A percentile compares a stretch with the other conserved stretches of the same genome.
Evolutionary conservation across 1,140 invertebrate species (phyloP).

Genomic region (Chrysoperla carnea): DNA sequence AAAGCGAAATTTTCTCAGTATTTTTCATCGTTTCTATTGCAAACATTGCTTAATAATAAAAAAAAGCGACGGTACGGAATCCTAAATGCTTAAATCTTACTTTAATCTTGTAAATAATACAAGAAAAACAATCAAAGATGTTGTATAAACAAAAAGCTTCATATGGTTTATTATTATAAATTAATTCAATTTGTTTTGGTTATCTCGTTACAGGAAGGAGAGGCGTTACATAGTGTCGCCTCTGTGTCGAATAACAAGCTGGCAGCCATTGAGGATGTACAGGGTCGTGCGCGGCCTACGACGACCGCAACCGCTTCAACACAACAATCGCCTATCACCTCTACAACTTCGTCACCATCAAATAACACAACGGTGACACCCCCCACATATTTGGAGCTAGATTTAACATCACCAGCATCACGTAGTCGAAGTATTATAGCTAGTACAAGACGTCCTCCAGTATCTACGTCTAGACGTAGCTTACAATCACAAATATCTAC

Average conservation of each 20-base stretch:
- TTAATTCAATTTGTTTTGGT: too few relatives aligned
- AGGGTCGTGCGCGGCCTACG: constrained; percentile 28
- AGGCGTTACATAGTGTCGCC: constrained; percentile 26
- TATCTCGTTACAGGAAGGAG: constrained; percentile 16
- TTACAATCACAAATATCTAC: constrained; percentile 13
- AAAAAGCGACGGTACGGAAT: too few relatives aligned
- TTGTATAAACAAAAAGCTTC: too few relatives aligned
- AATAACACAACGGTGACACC: constrained; percentile 14
- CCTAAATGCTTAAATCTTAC: too few relatives aligned
- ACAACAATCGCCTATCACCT: constrained; percentile 16
- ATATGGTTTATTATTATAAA: background rate
- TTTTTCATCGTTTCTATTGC: too few relatives aligned
- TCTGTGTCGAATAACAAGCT: constrained; percentile 27
- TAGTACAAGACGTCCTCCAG: background rate
- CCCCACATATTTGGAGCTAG: background rate
- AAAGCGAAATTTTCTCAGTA: too few relatives aligned
- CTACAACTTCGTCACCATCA: constrained; percentile 21
- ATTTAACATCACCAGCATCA: constrained; percentile 5
- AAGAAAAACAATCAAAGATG: too few relatives aligned
- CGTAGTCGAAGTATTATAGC: background rate
- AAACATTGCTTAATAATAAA: too few relatives aligned
- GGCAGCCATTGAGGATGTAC: constrained; percentile 34
- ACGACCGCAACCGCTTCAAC: constrained; percentile 10
- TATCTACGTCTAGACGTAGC: constrained; percentile 10
- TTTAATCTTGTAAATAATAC: too few relatives aligned